phyloP scores from a whole-genome alignment of 2,797 vertebrate genomes.

The Agapornis canus region DNA sequence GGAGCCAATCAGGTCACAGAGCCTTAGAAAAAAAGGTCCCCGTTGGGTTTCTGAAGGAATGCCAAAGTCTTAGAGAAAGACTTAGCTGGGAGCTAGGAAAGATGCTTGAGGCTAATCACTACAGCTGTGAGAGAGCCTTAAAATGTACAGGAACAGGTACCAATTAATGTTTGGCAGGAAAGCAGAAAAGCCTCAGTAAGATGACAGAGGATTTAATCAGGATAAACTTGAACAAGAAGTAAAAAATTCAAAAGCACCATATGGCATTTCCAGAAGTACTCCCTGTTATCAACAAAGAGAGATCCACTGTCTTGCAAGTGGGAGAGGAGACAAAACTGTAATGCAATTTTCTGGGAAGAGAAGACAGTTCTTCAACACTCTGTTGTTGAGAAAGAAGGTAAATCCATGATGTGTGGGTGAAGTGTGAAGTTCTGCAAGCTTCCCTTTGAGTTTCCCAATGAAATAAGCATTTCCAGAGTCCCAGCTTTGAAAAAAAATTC shows the following conservation, averaged over 20 bases:
- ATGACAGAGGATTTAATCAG: slow-evolving; percentile 62
- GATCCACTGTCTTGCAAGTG: neutral
- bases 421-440: neutral
- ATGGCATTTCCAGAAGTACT: slow-evolving; percentile 47
- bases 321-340: neutral
- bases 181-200: slow-evolving; percentile 59
- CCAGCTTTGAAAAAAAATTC: neutral
- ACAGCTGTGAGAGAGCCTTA: slow-evolving; percentile 54
- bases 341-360: neutral
- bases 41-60: neutral
- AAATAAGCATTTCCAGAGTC: neutral
- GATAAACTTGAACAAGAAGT: slow-evolving; percentile 40
- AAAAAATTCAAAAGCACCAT: slow-evolving; percentile 17
- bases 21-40: neutral
- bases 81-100: neutral
- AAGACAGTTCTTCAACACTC: neutral
- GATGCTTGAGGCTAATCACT: slow-evolving; percentile 20
- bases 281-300: slow-evolving; percentile 34
- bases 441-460: neutral
- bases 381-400: neutral
- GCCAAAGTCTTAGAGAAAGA: neutral
- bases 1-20: neutral
- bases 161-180: slow-evolving; percentile 63
- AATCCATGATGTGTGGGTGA: neutral
- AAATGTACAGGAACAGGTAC: slow-evolving; percentile 54